Percentiles rank a stretch among this genome's conserved stretches.
Conservation (phyloP, 2,113 vertebrate genomes). For the Colinus virginianus region DNA sequence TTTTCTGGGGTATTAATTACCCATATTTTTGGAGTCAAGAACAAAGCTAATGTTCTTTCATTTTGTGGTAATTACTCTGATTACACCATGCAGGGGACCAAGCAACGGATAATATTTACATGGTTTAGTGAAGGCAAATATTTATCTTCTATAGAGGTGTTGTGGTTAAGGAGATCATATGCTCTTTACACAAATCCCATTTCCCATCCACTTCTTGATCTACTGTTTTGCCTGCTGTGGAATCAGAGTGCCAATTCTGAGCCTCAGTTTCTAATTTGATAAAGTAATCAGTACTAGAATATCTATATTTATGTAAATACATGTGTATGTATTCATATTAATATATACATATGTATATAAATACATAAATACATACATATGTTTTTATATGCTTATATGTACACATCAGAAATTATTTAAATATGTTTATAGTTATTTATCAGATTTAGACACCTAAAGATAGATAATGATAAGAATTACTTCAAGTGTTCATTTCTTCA, state of each 20-base stretch:
- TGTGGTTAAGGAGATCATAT: neutral
- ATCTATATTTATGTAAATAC: neutral
- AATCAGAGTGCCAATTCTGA: neutral
- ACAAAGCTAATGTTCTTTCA: neutral
- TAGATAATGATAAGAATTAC: neutral
- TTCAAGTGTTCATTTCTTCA: neutral
- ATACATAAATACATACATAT: neutral
- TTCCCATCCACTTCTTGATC: neutral
- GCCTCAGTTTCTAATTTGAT: neutral
- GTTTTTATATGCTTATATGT: neutral
- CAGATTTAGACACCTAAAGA: neutral
- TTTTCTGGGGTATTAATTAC: neutral
- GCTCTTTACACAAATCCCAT: neutral
- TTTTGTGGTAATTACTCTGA: neutral
- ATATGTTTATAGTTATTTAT: neutral
- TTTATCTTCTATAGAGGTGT: neutral
- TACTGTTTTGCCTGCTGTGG: neutral
- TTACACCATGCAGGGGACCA: neutral
- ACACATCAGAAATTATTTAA: too few species aligned
- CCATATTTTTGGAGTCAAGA: neutral
- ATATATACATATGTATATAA: neutral
- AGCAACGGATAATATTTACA: neutral
- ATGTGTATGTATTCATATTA: neutral
- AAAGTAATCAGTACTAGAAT: neutral
- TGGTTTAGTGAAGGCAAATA: slow-evolving; percentile 2